These are phyloP conservation scores for Corella eumyota DNA, from an alignment of 23 tunicate genomes.

Conservation along the genomic window DNA sequence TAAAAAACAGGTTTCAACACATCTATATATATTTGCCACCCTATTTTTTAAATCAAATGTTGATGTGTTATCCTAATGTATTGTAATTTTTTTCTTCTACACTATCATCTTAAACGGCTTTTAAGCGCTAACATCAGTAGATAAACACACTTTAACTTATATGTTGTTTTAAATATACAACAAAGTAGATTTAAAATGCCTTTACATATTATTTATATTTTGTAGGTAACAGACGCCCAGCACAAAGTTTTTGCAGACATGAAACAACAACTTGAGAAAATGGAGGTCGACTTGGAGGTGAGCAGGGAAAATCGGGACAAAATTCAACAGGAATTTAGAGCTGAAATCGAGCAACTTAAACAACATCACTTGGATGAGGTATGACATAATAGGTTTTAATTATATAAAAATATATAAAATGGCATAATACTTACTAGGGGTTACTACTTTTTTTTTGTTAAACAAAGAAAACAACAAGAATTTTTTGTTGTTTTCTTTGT, in stretches of 20 bases:
- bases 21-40: background rate
- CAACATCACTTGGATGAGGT: constrained; percentile 65
- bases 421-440: too few relatives aligned
- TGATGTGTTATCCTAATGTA: too few relatives aligned
- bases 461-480: background rate
- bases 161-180: too few relatives aligned
- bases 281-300: constrained; percentile 51
- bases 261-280: constrained; percentile 56
- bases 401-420: too few relatives aligned
- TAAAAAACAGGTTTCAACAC: constrained; percentile 49
- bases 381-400: background rate
- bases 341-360: constrained; percentile 58
- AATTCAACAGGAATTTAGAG: constrained; percentile 46
- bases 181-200: too few relatives aligned
- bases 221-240: constrained; percentile 61
- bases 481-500: background rate
- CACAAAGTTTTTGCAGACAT: constrained; percentile 74
- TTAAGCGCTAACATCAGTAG: too few relatives aligned
- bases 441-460: background rate
- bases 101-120: too few relatives aligned
- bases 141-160: too few relatives aligned
- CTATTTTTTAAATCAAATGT: background rate
- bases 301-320: constrained; percentile 33
- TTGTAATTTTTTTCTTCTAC: too few relatives aligned
- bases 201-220: too few relatives aligned